Evolutionary conservation across 2,888 invertebrate genomes (phyloP).

Genomic region (Taphrorychus bicolor): DNA sequence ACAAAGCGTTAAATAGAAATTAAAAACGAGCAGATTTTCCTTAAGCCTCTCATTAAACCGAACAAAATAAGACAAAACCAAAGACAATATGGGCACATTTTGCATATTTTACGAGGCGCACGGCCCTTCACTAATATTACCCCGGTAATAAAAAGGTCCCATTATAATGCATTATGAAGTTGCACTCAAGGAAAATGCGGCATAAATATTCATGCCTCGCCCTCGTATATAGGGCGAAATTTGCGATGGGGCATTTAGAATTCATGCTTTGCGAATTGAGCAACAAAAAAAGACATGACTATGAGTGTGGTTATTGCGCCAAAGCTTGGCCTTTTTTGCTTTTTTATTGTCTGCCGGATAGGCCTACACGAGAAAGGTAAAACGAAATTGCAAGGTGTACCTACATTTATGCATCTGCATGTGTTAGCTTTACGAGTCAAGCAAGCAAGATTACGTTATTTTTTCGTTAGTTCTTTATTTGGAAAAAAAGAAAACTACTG

Average conservation of each 20-base stretch:
- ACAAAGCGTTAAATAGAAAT: background rate
- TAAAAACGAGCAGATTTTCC: background rate
- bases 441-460: background rate
- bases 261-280: constrained; percentile 27
- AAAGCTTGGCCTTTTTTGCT: constrained; percentile 11
- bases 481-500: too few relatives aligned
- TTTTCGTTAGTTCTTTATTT: too few relatives aligned
- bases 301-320: constrained; percentile 15
- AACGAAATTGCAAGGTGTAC: background rate
- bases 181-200: constrained; percentile 56
- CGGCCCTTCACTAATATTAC: background rate
- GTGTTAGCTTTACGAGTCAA: background rate
- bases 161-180: constrained; percentile 9
- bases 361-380: too few relatives aligned
- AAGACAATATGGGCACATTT: background rate
- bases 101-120: too few relatives aligned
- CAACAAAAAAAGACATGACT: constrained; percentile 19
- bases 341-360: constrained; percentile 11
- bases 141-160: background rate
- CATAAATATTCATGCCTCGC: constrained; percentile 57
- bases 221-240: constrained; percentile 15
- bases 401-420: background rate
- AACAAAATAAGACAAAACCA: background rate
- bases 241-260: constrained; percentile 24
- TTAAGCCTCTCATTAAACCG: background rate